phyloP scores from a whole-genome alignment of 2,797 vertebrate species.

The Oreochromis grahami region DNA sequence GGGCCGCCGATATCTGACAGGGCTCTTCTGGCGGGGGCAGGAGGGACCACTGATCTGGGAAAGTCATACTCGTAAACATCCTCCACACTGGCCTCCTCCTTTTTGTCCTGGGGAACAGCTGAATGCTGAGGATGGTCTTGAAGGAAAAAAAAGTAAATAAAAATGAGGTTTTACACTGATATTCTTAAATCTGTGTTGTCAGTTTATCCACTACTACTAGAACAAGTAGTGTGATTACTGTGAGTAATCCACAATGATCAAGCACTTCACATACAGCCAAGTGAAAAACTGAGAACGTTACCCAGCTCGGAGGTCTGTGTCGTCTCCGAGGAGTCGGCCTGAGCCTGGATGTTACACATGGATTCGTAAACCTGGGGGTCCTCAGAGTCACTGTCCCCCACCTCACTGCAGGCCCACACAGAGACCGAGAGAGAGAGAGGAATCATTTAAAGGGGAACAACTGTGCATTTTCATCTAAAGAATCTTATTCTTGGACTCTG shows the following conservation, averaged over 20 bases:
- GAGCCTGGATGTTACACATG: conserved; percentile 93
- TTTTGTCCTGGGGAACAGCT: conserved; percentile 45
- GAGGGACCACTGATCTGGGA: conserved; percentile 78
- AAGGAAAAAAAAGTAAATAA: fast-evolving
- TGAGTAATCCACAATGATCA: neutral
- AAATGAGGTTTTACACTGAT: neutral
- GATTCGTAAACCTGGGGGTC: conserved; percentile 90
- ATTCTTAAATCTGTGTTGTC: neutral
- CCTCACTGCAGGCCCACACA: conserved; percentile 8
- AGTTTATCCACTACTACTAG: neutral
- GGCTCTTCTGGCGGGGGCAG: conserved; percentile 77
- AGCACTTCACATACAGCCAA: neutral
- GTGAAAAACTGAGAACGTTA: conserved; percentile 24
- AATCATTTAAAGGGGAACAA: too few species aligned
- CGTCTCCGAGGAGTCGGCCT: conserved; percentile 57
- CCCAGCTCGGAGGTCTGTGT: conserved; percentile 70
- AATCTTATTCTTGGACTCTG: neutral
- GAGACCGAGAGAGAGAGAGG: fast-evolving
- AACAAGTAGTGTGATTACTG: neutral
- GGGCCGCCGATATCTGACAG: conserved; percentile 79
- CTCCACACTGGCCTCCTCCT: conserved; percentile 74
- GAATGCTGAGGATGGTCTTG: conserved; percentile 38
- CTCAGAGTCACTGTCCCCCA: conserved; percentile 63
- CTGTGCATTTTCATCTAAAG: neutral
- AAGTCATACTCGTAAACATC: conserved; percentile 86